Base-by-base conservation (phyloP, 2,797 vertebrate genomes). In the Chelmon rostratus region DNA sequence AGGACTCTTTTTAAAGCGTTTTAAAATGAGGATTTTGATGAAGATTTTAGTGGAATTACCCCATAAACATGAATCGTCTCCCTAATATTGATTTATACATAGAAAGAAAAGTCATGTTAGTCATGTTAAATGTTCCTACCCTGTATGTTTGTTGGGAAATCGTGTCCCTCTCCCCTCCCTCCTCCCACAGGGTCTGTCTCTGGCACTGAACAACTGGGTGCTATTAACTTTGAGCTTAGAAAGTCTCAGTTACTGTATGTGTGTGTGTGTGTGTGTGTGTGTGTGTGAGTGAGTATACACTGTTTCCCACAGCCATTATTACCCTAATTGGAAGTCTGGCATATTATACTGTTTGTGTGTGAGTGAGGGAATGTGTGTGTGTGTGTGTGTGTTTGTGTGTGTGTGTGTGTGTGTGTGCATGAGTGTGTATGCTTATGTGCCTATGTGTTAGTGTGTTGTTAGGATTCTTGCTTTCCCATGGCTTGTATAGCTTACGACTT, bases 201-300 rank as follows among this genome's bases (percentile, higher is more conserved):
- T 93, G 92, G 89, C 92, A 91, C 90, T 91, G 88, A 92, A 88
- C 89, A 91, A 91, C 88, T 87, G 83, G 89, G 89, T 93, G 90
- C 90, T 92, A 90, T 91, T 93, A 92, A 85, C 81, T 68, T 79
- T 86, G 75, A 86, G 86, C 87, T 90, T 86, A 88, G 80, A 88
- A 77, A 79, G 84, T 89, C 88, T 92, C 81, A 85, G 77, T 89
- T 88, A 82, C 89, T 89, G 84, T 92, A 5, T 67, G 52, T 71
- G 77, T 85, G 54, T 73, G 62, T 76, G 76, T 72, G 59, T 65
- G 37, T 58, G 66, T 73, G 59, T 83, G 81, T 59, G 37, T 42
- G 40, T 64, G 25, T 61, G 78, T 59, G 37, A 37, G 40, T 50
- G 56, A 62, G 69, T 64, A 67, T 61, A 73, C 53, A 44, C 62